Evolutionary conservation across 2,113 vertebrate species (phyloP), one percentile per base, ranked within the genome.

Genomic region (Ardeotis arabs): DNA sequence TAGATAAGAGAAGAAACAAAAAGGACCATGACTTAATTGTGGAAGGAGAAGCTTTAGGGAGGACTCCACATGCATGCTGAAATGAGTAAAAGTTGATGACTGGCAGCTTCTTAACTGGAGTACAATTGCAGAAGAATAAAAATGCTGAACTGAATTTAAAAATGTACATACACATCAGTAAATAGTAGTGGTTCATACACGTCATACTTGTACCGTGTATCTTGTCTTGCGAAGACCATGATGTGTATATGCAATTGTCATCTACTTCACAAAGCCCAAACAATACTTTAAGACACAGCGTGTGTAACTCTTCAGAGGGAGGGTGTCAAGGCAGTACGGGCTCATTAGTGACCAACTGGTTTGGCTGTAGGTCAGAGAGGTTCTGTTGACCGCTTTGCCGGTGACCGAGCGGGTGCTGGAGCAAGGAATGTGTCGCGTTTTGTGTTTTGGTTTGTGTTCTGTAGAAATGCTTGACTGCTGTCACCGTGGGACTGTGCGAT

Each of bases 261-360:
- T 60, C 58, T 7, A 6, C 56, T 59, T 45, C 31, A 45, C 8
- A 39, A 39, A 83, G 58, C 35, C 31, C 27, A 23, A 33, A 27
- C 23, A 12, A 3, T 23, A 14, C 25, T 85, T 56, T 4, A 45
- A 49, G 64, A 20, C 7, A 0, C 15, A 4, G 66, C 4, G 9
- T 4, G 2, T 49, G 31, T 69, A 58, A 41, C 20, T 41, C 45
- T 47, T 41, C 50, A 39, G 64, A 44, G 35, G 31, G 58, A 33
- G n/a, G 18, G 5, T 55, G 44, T 47, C 7, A 6, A 0, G 6
- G 35, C 28, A 5, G 5, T 8, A 2, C 0, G 4, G 44, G 6
- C 76, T 87, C 53, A 1, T 5, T 44, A 4, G n/a, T 68, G 79
- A 31, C 75, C 60, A 53, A 6, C 28, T n/a, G 72, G 16, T 49